These are phyloP conservation scores for Myotis planiceps DNA, from an alignment of 2,797 vertebrate genomes.

Conservation along the genomic window DNA sequence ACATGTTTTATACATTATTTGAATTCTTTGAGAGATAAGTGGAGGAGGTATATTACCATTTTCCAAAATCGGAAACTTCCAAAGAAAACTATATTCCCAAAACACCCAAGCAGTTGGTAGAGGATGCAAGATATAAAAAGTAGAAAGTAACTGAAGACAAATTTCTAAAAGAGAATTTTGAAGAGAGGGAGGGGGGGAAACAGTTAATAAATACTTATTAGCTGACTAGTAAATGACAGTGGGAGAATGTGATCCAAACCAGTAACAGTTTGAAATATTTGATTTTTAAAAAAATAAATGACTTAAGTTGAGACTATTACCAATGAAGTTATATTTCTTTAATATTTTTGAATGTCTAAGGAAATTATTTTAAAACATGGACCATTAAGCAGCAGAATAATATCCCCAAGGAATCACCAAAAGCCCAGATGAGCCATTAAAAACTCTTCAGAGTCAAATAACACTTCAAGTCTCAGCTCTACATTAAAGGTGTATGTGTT, in stretches of 20 bases:
- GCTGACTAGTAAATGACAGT: neutral
- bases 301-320: neutral
- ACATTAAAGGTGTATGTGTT: neutral
- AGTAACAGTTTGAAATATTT: neutral
- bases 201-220: neutral
- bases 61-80: neutral
- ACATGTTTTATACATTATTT: neutral
- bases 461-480: neutral
- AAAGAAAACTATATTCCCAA: neutral
- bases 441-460: slow-evolving; percentile 18
- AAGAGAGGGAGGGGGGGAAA: neutral
- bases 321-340: neutral
- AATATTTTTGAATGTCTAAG: slow-evolving; percentile 1
- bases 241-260: neutral
- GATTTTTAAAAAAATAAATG: neutral
- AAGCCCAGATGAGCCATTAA: slow-evolving; percentile 27
- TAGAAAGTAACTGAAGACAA: neutral
- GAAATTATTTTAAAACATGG: slow-evolving; percentile 38
- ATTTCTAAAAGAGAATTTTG: neutral
- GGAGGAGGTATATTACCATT: neutral
- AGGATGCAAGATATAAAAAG: neutral
- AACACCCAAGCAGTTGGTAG: neutral
- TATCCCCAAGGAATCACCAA: neutral
- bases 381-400: slow-evolving; percentile 11
- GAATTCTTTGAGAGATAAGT: neutral